Conservation (phyloP, 2,797 vertebrate genomes). For the Acrossocheilus fasciatus region DNA sequence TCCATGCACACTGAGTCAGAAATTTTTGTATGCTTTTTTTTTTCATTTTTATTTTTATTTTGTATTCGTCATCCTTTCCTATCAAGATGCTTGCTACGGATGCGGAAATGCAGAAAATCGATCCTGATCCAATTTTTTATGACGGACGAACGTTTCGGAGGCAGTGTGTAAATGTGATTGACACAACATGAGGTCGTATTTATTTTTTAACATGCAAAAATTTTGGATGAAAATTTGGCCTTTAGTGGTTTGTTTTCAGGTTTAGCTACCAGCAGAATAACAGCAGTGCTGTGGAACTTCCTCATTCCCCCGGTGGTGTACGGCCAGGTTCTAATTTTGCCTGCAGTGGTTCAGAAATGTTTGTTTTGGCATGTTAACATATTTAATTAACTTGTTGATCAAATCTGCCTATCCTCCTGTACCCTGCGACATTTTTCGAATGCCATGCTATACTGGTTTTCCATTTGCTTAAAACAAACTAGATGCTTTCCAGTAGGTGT, state of each 20-base stretch:
- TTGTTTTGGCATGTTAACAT: constrained; percentile 74
- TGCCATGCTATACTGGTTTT: constrained; percentile 48
- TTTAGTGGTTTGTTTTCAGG: not conserved
- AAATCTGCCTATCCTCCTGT: constrained; percentile 64
- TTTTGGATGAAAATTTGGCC: too few relatives aligned
- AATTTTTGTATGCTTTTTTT: too few relatives aligned
- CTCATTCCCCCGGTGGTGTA: constrained; percentile 29
- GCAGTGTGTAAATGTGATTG: too few relatives aligned
- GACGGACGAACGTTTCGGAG: too few relatives aligned
- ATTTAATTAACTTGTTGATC: constrained; percentile 79
- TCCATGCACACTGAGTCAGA: too few relatives aligned
- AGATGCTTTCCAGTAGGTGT: constrained; percentile 18
- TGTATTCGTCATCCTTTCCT: too few relatives aligned
- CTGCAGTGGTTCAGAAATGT: constrained; percentile 69
- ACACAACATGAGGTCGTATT: too few relatives aligned
- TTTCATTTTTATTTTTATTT: too few relatives aligned
- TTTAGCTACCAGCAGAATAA: constrained; percentile 31
- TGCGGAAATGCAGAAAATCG: too few relatives aligned
- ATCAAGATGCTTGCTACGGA: too few relatives aligned
- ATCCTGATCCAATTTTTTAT: too few relatives aligned
- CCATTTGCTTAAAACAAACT: constrained; percentile 19
- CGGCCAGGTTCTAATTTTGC: constrained; percentile 25
- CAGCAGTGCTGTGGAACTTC: constrained; percentile 35
- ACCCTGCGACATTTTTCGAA: constrained; percentile 16
- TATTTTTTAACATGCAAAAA: too few relatives aligned